A percentile compares a stretch with the other conserved stretches of the same genome.
These are phyloP conservation scores for Lucilia cuprina DNA, from an alignment of 1,140 invertebrate genomes.

Conservation along the genomic window DNA sequence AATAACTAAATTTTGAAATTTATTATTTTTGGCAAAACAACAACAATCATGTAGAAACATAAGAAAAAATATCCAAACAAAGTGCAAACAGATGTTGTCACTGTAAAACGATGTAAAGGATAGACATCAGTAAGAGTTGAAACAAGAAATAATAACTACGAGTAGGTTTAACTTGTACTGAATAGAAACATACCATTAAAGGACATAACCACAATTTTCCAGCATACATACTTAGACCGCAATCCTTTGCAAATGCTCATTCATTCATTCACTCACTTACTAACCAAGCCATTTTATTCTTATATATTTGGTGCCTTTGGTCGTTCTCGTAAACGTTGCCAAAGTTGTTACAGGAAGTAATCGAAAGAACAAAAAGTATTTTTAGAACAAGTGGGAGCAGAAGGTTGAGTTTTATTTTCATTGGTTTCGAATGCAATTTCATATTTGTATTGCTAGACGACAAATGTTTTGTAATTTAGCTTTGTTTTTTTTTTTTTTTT, in stretches of 20 bases:
- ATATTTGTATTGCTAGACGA: neutral
- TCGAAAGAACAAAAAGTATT: neutral
- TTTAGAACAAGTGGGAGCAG: neutral
- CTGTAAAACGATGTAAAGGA: neutral
- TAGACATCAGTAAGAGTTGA: neutral
- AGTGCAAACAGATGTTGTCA: slow-evolving; percentile 17
- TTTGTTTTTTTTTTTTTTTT: neutral
- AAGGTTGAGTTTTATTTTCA: neutral
- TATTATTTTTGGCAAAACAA: slow-evolving; percentile 11
- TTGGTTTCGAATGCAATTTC: slow-evolving; percentile 1
- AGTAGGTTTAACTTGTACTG: neutral
- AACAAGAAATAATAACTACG: neutral
- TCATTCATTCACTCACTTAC: neutral
- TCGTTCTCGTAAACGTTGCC: neutral
- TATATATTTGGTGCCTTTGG: no score
- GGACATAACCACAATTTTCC: neutral
- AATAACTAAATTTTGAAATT: neutral
- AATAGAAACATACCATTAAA: neutral
- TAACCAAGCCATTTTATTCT: neutral
- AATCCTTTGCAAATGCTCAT: neutral
- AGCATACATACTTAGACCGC: neutral
- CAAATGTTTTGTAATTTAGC: slow-evolving; percentile 3
- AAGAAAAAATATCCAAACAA: neutral
- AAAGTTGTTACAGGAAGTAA: neutral
- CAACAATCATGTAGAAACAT: neutral